Percentiles rank a stretch among this genome's conserved stretches.
Conservation (phyloP, 2,888 invertebrate species). For the Plusia festucae region DNA sequence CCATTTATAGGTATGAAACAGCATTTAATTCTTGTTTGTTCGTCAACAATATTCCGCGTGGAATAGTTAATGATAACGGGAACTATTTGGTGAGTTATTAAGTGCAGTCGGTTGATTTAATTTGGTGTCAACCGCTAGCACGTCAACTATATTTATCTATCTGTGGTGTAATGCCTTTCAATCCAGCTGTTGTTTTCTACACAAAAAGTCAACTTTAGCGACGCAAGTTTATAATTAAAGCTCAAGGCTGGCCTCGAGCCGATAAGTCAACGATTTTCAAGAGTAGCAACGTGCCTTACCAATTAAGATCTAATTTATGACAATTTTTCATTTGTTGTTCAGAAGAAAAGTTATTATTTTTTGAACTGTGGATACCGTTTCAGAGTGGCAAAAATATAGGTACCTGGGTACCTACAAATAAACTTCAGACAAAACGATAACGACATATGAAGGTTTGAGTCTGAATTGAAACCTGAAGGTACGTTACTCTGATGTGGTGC, state of each 20-base stretch:
- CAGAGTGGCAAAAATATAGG: not conserved
- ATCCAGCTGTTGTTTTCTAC: slow-evolving; percentile 39
- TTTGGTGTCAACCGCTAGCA: slow-evolving; percentile 21
- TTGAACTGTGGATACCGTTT: slow-evolving; percentile 33
- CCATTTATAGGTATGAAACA: slow-evolving; percentile 9
- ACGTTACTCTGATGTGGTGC: slow-evolving; percentile 12
- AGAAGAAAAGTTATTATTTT: slow-evolving; percentile 25
- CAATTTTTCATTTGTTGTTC: slow-evolving; percentile 19
- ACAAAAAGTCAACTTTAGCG: slow-evolving; percentile 51
- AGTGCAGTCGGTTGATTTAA: slow-evolving; percentile 44
- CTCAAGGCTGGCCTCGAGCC: slow-evolving; percentile 61
- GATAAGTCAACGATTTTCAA: slow-evolving; percentile 56
- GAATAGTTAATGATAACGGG: slow-evolving; percentile 12
- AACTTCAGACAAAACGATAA: slow-evolving; percentile 17
- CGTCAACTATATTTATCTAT: slow-evolving; percentile 26
- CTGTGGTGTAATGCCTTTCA: slow-evolving; percentile 31
- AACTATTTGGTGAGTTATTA: slow-evolving; percentile 28
- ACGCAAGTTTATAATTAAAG: slow-evolving; percentile 66
- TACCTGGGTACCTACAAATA: not conserved
- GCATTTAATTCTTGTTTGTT: slow-evolving; percentile 7
- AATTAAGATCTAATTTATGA: slow-evolving; percentile 38
- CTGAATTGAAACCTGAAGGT: slow-evolving; percentile 20
- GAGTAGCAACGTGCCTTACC: slow-evolving; percentile 30
- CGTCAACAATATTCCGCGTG: slow-evolving; percentile 17
- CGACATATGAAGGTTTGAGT: slow-evolving; percentile 13